Evolutionary conservation across 2,888 invertebrate species (phyloP), one percentile per base, ranked within the genome.

Genomic region (Netelia inedita): DNA sequence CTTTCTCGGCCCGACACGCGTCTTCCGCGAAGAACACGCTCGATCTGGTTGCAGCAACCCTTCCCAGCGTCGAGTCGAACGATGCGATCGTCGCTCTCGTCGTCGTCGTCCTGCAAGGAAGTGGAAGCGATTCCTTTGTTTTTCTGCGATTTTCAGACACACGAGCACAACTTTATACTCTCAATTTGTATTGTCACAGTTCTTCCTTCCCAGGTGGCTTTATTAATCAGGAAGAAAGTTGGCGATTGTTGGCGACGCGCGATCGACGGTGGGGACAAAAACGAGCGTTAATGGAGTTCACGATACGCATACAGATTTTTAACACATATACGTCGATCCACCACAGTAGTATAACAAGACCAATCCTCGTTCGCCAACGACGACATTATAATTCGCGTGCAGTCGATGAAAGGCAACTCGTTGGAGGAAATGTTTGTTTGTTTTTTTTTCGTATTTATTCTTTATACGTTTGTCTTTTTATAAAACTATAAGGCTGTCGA

Each of bases 401-500:
- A 89, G 90, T 91, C 90, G 91, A 90, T 90, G 88, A 91, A 91
- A 93, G 93, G 93, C 93, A 93, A 92, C 93, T 92, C 91, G 92
- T 91, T 91, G 92, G 91, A 93, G 91, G 90, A 92, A 92, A 63
- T 71, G 41, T 72, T 92, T 88, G 78, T 72, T 61, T 82, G 68
- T 73, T 78, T 50, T 43, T 65, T 72, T 46, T 19, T 63, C 69
- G 21, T 65, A 23, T 65, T n/a, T 78, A 23, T 53, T 43, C 65
- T 46, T 71, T 35, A 46, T 28, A 57, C 57, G 57, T 53, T 63
- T 79, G 46, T 63, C 59, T 14, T 85, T 90, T 91, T 91, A 91
- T 92, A 93, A 91, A 93, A 92, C 91, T 92, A 92, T 93, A 93
- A 93, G 93, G 93, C 93, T 93, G 92, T 91, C 89, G 90, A 91